A percentile compares a stretch with the other conserved stretches of the same genome.
Evolutionary conservation across 2,113 vertebrate species (phyloP).

Genomic region (Marcusenius ussheri): DNA sequence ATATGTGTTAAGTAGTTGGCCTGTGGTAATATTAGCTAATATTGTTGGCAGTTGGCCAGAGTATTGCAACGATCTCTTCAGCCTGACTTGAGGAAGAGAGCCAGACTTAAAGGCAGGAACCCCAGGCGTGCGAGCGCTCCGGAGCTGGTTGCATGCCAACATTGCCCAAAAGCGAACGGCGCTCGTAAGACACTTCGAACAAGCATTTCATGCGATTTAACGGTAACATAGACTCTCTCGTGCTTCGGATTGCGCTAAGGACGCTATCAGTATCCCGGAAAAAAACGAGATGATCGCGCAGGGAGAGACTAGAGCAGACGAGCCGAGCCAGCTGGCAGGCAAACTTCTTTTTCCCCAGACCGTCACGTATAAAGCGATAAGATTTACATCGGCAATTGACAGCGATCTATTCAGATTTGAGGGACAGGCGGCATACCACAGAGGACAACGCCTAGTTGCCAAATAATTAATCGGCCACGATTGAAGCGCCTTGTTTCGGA

Average conservation of each 20-base stretch:
- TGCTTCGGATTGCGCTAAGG: not conserved
- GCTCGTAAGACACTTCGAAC: not conserved
- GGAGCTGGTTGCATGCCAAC: not conserved
- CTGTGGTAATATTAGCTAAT: not conserved
- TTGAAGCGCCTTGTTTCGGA: not conserved
- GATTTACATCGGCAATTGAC: not conserved
- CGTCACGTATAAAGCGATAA: not conserved
- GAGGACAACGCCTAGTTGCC: not conserved
- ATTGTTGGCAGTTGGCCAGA: not conserved
- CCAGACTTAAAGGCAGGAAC: not conserved
- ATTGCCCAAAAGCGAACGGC: not conserved
- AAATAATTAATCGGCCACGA: not conserved
- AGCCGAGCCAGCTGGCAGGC: not conserved
- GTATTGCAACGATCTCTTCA: not conserved
- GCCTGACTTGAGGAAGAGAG: not conserved
- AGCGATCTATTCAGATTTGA: not conserved
- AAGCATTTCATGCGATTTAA: not conserved
- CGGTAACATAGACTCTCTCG: not conserved
- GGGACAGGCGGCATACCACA: not conserved
- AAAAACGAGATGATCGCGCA: not conserved
- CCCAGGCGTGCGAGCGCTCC: not conserved
- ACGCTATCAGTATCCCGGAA: not conserved
- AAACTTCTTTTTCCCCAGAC: not conserved
- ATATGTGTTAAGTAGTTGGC: not conserved
- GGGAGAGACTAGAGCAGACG: not conserved